phyloP scores from a whole-genome alignment of 2,888 invertebrate genomes.

The Apodemia mormo region DNA sequence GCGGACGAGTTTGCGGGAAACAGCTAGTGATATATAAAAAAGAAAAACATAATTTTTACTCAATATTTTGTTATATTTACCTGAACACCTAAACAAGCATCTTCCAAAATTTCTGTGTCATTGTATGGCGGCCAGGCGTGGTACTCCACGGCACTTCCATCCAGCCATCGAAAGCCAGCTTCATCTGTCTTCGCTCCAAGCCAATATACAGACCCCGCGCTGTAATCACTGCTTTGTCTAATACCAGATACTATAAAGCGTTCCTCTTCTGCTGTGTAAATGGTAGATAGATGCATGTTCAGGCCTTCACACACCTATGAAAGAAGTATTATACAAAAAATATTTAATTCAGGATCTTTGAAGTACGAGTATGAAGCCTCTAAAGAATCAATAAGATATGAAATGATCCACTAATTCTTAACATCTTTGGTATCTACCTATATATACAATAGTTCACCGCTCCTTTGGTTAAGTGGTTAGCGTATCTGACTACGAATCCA shows the following conservation, averaged over 20 bases:
- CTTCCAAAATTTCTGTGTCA: conserved; percentile 61
- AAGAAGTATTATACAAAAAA: background rate
- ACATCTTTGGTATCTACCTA: no score
- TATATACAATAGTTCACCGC: no score
- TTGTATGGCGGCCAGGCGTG: conserved; percentile 85
- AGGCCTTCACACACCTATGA: conserved; percentile 85
- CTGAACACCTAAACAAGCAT: conserved; percentile 69
- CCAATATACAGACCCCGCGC: conserved; percentile 88
- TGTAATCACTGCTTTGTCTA: conserved; percentile 86
- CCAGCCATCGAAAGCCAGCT: conserved; percentile 82
- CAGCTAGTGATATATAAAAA: no score
- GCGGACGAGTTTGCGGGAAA: no score
- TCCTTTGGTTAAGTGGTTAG: no score
- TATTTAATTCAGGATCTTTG: no score
- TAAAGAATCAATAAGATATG: no score
- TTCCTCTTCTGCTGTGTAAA: conserved; percentile 86
- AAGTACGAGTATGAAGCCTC: no score
- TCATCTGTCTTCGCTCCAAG: conserved; percentile 80
- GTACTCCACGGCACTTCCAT: conserved; percentile 83
- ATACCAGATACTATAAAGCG: conserved; percentile 86
- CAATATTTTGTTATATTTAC: conserved; percentile 40
- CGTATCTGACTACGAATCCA: no score
- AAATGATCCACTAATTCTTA: no score
- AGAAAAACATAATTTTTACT: no score
- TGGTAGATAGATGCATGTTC: conserved; percentile 86